A percentile compares a stretch with the other conserved stretches of the same genome.
These are phyloP conservation scores for Eospalax fontanierii DNA, from an alignment of 2,797 vertebrate species.

Conservation along the genomic window DNA sequence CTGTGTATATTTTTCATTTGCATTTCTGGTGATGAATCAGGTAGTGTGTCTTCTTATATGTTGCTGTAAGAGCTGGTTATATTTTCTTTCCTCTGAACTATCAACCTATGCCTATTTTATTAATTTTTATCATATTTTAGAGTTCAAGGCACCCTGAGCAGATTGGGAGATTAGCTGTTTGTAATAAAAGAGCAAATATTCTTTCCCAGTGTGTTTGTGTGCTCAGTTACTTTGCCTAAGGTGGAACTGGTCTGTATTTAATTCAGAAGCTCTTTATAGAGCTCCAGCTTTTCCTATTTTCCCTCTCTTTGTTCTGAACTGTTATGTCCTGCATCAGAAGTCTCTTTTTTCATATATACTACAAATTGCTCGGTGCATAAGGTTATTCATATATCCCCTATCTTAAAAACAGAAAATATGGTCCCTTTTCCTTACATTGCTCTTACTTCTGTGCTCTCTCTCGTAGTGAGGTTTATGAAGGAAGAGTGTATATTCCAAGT, in stretches of 20 bases:
- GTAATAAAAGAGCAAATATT: constrained; percentile 1
- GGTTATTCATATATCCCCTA: neutral
- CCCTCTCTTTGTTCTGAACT: neutral
- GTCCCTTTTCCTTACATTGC: neutral
- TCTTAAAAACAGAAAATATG: neutral
- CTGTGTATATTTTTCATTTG: neutral
- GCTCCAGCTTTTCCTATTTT: neutral
- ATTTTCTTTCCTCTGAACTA: constrained; percentile 14
- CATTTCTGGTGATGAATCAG: neutral
- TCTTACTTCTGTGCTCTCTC: neutral
- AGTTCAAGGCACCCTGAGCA: neutral
- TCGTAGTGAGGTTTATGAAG: constrained; percentile 19
- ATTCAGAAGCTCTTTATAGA: neutral
- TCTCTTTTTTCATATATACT: neutral
- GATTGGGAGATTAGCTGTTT: constrained; percentile 1
- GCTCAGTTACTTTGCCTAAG: constrained; percentile 9
- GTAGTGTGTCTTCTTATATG: neutral
- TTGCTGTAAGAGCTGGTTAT: neutral
- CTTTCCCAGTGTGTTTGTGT: constrained; percentile 6
- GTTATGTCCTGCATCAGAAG: neutral
- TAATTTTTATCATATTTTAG: constrained; percentile 37
- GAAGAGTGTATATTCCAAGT: neutral
- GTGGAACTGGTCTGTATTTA: neutral
- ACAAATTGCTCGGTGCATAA: neutral
- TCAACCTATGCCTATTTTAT: constrained; percentile 26